Percentiles rank a stretch among this genome's conserved stretches.
Conservation (phyloP, 1,140 invertebrate species). For the Conopomorpha cramerella region DNA sequence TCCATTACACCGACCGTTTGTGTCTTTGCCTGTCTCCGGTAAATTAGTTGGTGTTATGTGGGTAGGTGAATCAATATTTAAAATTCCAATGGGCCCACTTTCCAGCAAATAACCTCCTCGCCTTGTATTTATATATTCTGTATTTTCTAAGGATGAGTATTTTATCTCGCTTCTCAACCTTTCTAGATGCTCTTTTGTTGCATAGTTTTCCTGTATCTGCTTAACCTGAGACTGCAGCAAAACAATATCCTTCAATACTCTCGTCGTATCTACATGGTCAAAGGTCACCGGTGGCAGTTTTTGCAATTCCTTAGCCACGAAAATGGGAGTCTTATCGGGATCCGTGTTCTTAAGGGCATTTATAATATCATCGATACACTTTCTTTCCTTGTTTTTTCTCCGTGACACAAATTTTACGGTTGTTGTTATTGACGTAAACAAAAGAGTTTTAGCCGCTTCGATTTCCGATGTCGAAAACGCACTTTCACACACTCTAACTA, state of each 20-base stretch:
- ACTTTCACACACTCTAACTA: not conserved
- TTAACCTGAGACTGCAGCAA: not conserved
- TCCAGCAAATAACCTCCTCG: not conserved
- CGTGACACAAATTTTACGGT: not conserved
- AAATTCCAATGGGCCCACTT: not conserved
- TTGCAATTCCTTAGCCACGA: not conserved
- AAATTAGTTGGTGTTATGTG: too few relatives aligned
- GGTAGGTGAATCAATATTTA: too few relatives aligned
- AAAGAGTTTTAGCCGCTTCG: not conserved
- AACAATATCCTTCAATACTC: not conserved
- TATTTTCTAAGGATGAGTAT: not conserved
- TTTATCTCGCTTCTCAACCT: not conserved
- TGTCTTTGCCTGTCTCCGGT: not conserved
- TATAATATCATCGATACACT: not conserved
- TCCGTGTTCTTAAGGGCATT: not conserved
- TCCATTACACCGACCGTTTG: not conserved
- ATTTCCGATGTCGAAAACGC: not conserved
- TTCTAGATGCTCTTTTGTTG: not conserved
- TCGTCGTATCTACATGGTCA: not conserved
- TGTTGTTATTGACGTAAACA: not conserved
- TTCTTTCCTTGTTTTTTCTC: not conserved
- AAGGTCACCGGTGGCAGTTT: not conserved
- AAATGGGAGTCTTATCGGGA: not conserved
- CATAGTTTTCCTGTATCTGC: not conserved
- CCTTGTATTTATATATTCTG: not conserved